Percentiles rank a stretch among this genome's conserved stretches.
These are phyloP conservation scores for Oligia fasciuncula DNA, from an alignment of 2,888 invertebrate species.

Conservation along the genomic window DNA sequence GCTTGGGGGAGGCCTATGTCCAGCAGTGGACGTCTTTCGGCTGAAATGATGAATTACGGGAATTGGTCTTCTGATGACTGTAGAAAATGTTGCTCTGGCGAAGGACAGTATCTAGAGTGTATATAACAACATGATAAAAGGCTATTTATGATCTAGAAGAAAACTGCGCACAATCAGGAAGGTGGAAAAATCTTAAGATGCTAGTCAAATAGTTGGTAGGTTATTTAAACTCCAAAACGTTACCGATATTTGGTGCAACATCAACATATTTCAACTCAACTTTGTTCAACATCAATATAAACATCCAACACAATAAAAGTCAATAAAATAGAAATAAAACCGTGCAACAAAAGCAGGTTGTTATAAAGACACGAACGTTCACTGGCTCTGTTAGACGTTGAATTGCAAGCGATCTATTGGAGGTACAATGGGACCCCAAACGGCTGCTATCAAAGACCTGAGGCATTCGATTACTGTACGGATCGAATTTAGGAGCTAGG, in stretches of 20 bases:
- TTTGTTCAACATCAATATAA: background rate
- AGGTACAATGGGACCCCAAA: constrained; percentile 56
- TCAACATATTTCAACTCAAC: background rate
- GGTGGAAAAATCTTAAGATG: background rate
- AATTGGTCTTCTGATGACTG: too few species aligned
- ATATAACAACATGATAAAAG: background rate
- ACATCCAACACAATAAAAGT: background rate
- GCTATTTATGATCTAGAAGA: background rate
- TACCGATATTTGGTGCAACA: background rate
- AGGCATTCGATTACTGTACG: constrained; percentile 61
- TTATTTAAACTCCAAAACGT: background rate
- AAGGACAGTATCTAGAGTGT: background rate
- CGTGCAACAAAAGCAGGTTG: constrained; percentile 9
- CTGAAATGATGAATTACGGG: too few species aligned
- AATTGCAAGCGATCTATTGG: constrained; percentile 59
- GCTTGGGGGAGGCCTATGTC: too few species aligned
- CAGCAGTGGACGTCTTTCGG: too few species aligned
- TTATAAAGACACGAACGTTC: constrained; percentile 47
- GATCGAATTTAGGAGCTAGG: constrained; percentile 32
- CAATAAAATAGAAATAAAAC: constrained; percentile 33
- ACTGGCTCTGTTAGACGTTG: constrained; percentile 36
- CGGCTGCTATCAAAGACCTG: constrained; percentile 61
- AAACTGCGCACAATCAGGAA: background rate
- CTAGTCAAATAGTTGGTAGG: background rate
- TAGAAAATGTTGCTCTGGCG: background rate